phyloP scores from a whole-genome alignment of 2,113 vertebrate species.

The Callocephalon fimbriatum region DNA sequence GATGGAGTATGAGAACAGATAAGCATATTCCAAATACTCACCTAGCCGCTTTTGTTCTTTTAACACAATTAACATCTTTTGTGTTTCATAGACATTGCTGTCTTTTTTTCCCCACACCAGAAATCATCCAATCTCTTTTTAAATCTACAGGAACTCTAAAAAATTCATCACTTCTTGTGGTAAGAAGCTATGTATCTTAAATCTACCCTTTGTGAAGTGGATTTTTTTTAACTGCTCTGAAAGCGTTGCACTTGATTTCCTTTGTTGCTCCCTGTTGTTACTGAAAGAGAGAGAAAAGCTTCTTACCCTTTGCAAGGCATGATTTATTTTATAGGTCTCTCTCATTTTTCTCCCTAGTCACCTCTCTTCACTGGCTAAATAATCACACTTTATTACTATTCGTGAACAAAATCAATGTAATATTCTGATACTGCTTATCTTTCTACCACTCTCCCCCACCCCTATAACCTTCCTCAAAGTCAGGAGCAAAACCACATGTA shows the following conservation, averaged over 20 bases:
- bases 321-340: background rate
- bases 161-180: background rate
- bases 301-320: background rate
- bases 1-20: background rate
- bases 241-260: rapidly evolving
- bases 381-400: background rate
- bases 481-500: background rate
- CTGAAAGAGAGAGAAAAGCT: background rate
- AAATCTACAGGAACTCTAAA: background rate
- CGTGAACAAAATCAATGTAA: background rate
- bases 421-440: background rate
- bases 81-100: background rate
- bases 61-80: background rate
- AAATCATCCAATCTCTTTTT: background rate
- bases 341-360: background rate
- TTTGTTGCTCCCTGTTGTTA: rapidly evolving
- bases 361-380: background rate
- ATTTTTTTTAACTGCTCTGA: background rate
- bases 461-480: background rate
- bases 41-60: background rate
- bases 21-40: background rate
- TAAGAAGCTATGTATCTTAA: background rate
- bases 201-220: background rate
- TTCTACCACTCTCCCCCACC: background rate
- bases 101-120: background rate